These are phyloP conservation scores for Perccottus glenii DNA, from an alignment of 2,113 vertebrate genomes.

Conservation along the genomic window DNA sequence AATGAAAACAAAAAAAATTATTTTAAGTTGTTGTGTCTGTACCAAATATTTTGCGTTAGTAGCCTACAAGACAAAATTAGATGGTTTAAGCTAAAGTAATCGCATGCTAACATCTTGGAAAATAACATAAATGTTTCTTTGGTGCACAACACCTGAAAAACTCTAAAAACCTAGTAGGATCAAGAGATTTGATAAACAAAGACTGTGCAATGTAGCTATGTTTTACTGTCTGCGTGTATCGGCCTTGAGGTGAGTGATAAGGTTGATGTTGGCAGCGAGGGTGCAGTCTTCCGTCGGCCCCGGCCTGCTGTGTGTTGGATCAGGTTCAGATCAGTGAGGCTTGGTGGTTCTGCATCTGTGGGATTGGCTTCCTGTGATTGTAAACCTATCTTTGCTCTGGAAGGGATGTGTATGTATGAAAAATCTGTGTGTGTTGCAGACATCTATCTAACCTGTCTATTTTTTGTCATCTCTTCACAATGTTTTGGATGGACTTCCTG, in stretches of 20 bases:
- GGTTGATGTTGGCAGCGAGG: not conserved
- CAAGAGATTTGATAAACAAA: not conserved
- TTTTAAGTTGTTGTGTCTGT: too few species aligned
- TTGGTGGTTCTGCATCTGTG: constrained; percentile 46
- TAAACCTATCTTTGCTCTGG: constrained; percentile 57
- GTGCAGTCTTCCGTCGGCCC: not conserved
- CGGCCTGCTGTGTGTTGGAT: constrained; percentile 43
- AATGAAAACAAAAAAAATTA: too few species aligned
- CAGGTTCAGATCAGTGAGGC: constrained; percentile 51
- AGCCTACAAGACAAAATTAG: too few species aligned
- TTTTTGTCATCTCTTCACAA: constrained; percentile 15
- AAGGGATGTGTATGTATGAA: constrained; percentile 22
- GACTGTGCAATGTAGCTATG: not conserved
- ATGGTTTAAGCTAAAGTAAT: too few species aligned
- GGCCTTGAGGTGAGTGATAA: not conserved
- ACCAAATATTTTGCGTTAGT: too few species aligned
- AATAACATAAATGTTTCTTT: too few species aligned
- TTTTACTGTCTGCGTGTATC: not conserved
- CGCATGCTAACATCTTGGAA: too few species aligned
- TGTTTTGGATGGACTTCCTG: constrained; percentile 5
- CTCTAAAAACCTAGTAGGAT: not conserved
- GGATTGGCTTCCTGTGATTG: constrained; percentile 73
- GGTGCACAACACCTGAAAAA: too few species aligned
- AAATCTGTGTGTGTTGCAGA: constrained; percentile 31
- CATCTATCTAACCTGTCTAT: constrained; percentile 29